phyloP scores from a whole-genome alignment of 2,113 vertebrate species.

The Actenoides hombroni region DNA sequence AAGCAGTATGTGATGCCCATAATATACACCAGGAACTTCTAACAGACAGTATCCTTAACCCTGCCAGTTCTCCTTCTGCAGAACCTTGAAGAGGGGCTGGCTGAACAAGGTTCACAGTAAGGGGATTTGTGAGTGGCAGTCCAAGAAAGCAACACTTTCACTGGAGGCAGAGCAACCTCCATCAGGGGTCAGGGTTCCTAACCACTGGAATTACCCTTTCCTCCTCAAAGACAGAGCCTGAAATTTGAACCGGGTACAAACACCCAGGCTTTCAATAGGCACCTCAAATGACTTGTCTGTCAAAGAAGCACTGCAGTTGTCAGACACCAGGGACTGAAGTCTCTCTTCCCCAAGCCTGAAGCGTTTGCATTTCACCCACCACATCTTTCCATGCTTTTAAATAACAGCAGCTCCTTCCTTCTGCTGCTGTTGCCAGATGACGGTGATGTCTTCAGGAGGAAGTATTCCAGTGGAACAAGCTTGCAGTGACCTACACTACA shows the following conservation, averaged over 20 bases:
- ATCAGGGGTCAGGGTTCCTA: background rate
- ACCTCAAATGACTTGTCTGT: background rate
- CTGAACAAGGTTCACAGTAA: background rate
- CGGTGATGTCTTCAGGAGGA: background rate
- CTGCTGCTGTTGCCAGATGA: background rate
- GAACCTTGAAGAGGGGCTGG: background rate
- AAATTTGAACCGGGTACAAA: background rate
- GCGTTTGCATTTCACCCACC: background rate
- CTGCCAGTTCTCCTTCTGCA: background rate
- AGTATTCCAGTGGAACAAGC: background rate
- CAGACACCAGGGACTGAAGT: background rate
- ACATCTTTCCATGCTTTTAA: background rate
- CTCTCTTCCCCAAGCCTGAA: background rate
- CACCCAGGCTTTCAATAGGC: background rate
- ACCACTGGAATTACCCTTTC: background rate
- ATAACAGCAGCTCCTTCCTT: background rate
- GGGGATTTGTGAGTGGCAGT: background rate
- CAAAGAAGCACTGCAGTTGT: background rate
- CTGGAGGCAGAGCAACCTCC: background rate
- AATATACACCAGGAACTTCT: background rate
- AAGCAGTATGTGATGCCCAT: background rate
- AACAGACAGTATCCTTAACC: background rate
- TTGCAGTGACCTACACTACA: background rate
- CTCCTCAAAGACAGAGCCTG: background rate
- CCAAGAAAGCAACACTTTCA: background rate